Evolutionary conservation across 2,888 invertebrate genomes (phyloP).

Genomic region (Ormyrus thymus): DNA sequence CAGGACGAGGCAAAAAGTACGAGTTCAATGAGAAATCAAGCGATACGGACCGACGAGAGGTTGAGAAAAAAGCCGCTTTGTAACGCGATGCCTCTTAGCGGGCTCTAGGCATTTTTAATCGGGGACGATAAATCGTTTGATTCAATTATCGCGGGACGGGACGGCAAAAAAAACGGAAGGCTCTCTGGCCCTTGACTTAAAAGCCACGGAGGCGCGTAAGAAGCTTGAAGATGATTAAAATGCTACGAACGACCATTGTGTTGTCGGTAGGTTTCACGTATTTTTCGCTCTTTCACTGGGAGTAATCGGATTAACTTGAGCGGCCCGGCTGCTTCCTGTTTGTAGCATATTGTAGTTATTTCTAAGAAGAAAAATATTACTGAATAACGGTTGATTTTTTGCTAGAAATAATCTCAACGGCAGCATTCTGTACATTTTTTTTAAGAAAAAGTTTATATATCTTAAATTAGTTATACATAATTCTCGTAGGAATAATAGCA

Average conservation of each 20-base stretch:
- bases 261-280: slow-evolving; percentile 29
- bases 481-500: too few species aligned
- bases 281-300: slow-evolving; percentile 28
- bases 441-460: too few species aligned
- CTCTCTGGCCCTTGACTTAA: slow-evolving; percentile 71
- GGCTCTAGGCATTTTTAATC: slow-evolving; percentile 72
- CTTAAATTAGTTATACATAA: too few species aligned
- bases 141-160: slow-evolving; percentile 69
- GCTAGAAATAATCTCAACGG: too few species aligned
- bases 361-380: neutral
- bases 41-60: neutral
- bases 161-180: slow-evolving; percentile 57
- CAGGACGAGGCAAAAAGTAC: slow-evolving; percentile 6
- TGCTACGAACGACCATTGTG: slow-evolving; percentile 47
- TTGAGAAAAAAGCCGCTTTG: slow-evolving; percentile 69
- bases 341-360: slow-evolving; percentile 5
- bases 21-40: slow-evolving; percentile 44
- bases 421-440: too few species aligned
- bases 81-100: slow-evolving; percentile 68
- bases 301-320: slow-evolving; percentile 47
- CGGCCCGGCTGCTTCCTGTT: neutral
- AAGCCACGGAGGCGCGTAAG: slow-evolving; percentile 71
- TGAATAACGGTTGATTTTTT: neutral
- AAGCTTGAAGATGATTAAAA: slow-evolving; percentile 68
- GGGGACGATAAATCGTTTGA: slow-evolving; percentile 74